Base-by-base conservation (phyloP, 2,888 invertebrate genomes). In the Merodon equestris region DNA sequence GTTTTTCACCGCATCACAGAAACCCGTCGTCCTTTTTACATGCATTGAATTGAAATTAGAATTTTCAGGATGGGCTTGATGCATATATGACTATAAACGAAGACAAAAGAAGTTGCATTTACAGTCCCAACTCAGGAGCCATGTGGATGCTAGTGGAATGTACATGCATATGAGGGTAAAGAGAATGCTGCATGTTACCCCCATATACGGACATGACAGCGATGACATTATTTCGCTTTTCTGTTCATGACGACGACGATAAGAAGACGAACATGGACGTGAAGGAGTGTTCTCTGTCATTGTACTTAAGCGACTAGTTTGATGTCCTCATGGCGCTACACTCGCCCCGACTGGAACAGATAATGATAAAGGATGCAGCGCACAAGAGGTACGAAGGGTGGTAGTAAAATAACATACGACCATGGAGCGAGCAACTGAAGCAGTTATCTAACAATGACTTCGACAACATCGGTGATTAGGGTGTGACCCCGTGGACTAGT, bases 401-500 rank as follows among this genome's bases (percentile, higher is more conserved):
- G 60, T 51, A 68, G 63, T 63, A 56, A 75, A 68, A 75, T 68
- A 27, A 27, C 7, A 27, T 68, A 63, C 68, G 63, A 63, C 57
- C 57, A 54, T 54, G 38, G 15, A 64, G 58, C 68, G 15, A 64
- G 58, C 68, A 79, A 61, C 64, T 70, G 64, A 74, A 73, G 77
- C 67, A 73, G 57, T 77, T 77, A 53, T 77, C 61, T 67, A 72
- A 77, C 77, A 77, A 73, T 73, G 63, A 50, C 79, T 63, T 48
- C 54, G 63, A 56, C 61, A 57, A 38, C 48, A 51, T 34, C 15
- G 66, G 50, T 38, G 60, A 61, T 61, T 74, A 67, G 74, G 74
- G 56, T 67, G 68, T 61, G 42, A 74, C 60, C 66, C 42, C 7
- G 27, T 27, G 3, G 27, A 27, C 27, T 2, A 27, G 27, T 2